Percentiles rank a stretch among this genome's conserved stretches.
Evolutionary conservation across 2,113 vertebrate species (phyloP).

Genomic region (Bubo bubo): DNA sequence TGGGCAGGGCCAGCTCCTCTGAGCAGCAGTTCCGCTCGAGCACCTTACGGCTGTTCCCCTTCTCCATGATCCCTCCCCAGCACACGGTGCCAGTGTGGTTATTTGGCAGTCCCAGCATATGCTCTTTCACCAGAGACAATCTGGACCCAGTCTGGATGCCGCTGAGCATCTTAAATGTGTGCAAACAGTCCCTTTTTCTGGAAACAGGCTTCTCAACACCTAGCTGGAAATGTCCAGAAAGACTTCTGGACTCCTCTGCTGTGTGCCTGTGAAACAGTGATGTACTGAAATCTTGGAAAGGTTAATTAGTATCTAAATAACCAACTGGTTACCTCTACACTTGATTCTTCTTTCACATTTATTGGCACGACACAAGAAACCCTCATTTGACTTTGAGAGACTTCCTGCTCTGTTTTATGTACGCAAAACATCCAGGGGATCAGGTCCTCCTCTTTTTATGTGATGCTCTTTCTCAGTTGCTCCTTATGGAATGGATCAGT

Average conservation of each 20-base stretch:
- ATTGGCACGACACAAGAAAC: neutral
- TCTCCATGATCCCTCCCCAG: neutral
- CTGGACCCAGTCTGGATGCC: neutral
- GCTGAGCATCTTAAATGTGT: neutral
- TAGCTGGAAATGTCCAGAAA: neutral
- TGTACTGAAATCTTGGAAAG: neutral
- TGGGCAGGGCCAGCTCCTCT: neutral
- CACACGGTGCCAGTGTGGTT: neutral
- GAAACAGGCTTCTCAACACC: neutral
- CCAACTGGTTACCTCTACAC: neutral
- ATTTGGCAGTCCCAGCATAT: neutral
- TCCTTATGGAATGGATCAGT: neutral
- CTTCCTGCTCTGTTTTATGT: neutral
- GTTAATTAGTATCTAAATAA: neutral
- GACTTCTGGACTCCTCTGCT: neutral
- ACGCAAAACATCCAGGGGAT: neutral
- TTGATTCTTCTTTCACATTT: neutral
- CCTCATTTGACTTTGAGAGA: neutral
- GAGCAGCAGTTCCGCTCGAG: fast-evolving
- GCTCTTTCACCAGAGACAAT: neutral
- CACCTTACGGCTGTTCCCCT: fast-evolving
- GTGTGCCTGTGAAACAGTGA: neutral
- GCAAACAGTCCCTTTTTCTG: neutral
- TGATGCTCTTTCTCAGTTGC: neutral
- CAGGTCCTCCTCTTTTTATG: neutral